These are phyloP conservation scores for Acrocera orbiculus DNA, from an alignment of 2,888 invertebrate species.

Conservation along the genomic window DNA sequence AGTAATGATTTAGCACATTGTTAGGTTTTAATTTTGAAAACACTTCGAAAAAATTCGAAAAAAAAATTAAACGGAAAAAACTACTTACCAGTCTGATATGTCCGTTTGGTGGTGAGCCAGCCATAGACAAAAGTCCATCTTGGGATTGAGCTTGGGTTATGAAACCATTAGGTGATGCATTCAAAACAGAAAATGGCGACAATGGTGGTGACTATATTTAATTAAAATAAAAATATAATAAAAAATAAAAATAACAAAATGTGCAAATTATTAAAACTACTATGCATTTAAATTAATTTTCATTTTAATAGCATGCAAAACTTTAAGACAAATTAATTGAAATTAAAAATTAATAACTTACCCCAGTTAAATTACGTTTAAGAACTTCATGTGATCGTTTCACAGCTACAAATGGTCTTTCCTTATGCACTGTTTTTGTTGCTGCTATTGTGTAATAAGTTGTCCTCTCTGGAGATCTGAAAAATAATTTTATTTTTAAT, in stretches of 20 bases:
- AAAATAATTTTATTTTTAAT: too few relatives aligned
- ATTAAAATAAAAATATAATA: background rate
- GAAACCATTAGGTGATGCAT: constrained; percentile 18
- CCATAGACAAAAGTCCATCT: constrained; percentile 17
- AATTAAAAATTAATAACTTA: constrained; percentile 10
- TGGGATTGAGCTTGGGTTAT: constrained; percentile 17
- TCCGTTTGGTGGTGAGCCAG: constrained; percentile 16
- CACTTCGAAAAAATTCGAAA: too few relatives aligned
- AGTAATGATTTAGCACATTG: too few relatives aligned
- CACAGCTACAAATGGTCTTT: constrained; percentile 45
- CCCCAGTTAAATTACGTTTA: constrained; percentile 14
- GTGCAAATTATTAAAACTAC: too few relatives aligned
- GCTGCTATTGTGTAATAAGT: constrained; percentile 29
- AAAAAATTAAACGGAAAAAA: constrained; percentile 3
- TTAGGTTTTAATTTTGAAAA: too few relatives aligned
- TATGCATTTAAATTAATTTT: too few relatives aligned
- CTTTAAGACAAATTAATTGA: too few relatives aligned
- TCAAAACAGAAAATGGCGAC: constrained; percentile 18
- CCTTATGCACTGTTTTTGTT: constrained; percentile 20
- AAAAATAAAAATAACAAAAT: background rate
- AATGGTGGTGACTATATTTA: constrained; percentile 12
- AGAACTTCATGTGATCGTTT: constrained; percentile 37
- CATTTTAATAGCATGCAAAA: too few relatives aligned
- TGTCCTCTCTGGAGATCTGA: constrained; percentile 20
- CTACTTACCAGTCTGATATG: constrained; percentile 18